Evolutionary conservation across 2,113 vertebrate species (phyloP), one percentile per base, ranked within the genome.

Genomic region (Entomyzon cyanotis): DNA sequence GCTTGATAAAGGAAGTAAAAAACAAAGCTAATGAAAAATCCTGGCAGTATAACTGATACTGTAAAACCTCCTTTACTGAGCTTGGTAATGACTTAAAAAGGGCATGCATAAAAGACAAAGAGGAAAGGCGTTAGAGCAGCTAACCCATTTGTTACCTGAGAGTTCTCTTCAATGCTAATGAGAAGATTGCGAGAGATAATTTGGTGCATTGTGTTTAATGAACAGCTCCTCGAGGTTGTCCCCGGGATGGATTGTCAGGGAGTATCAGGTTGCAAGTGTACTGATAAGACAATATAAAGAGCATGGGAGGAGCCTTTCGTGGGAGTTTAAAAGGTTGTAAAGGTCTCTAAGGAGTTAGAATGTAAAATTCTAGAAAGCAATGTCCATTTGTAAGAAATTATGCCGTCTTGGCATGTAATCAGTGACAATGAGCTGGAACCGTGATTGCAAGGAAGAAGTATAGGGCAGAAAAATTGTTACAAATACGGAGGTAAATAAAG

Each of bases 101-200:
- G n/a, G 28, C 64, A 68, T 55, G 47, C 42, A 81, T 70, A 44
- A 84, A 75, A 71, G 56, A 64, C 39, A 70, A 84, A 87, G 76
- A 84, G 62, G 39, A 42, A 78, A 92, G n/a, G 55, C 11, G 7
- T 70, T 56, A 63, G 75, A 87, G 59, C 15, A 88, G 64, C 67
- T 74, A 85, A 71, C n/a, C 53, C 39, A n/a, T 93, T 94, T 95
- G 56, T 92, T 94, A 87, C 68, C 62, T 74, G 69, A 90, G 83
- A 77, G 56, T 81, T 92, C 84, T 84, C 42, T 87, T 90, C 76
- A 89, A 47, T 81, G 68, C 55, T 89, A 89, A 93, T 90, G 68
- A 92, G 80, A 89, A 95, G 76, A 93, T 37, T 60, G 80, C 60
- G 37, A 94, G 76, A 86, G 55, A 78, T 78, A 77, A 89, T 87